phyloP scores from a whole-genome alignment of 2,888 invertebrate genomes.

The Caenorhabditis doughertyi region DNA sequence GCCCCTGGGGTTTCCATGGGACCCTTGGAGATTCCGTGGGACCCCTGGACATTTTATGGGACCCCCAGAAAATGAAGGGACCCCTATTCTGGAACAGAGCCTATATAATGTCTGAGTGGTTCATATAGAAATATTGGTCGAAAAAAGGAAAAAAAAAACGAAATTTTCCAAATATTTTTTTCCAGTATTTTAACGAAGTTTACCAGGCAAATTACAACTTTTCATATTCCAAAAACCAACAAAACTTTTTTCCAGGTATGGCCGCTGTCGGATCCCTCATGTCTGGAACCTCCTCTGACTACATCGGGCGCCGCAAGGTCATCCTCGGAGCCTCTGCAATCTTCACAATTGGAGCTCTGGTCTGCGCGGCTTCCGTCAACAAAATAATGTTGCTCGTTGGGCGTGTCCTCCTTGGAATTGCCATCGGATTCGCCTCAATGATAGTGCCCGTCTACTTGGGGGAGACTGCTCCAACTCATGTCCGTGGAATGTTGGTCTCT shows the following conservation, averaged over 20 bases:
- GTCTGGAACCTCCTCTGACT: slow-evolving; percentile 84
- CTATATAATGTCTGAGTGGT: too few species aligned
- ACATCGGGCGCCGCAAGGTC: slow-evolving; percentile 84
- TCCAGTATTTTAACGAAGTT: too few species aligned
- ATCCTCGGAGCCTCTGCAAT: slow-evolving; percentile 84
- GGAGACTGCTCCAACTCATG: slow-evolving; percentile 85
- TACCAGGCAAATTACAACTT: too few species aligned
- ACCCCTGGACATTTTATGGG: too few species aligned
- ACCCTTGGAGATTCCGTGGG: too few species aligned
- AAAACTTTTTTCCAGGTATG: slow-evolving; percentile 53
- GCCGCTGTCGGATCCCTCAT: slow-evolving; percentile 72
- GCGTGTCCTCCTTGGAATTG: slow-evolving; percentile 78
- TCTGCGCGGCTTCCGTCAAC: slow-evolving; percentile 81
- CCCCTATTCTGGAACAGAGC: too few species aligned
- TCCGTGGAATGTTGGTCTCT: slow-evolving; percentile 85
- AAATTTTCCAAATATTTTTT: too few species aligned
- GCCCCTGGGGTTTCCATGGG: too few species aligned
- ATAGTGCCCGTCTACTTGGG: slow-evolving; percentile 86
- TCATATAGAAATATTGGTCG: too few species aligned
- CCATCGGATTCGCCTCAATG: slow-evolving; percentile 83
- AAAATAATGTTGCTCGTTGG: slow-evolving; percentile 74
- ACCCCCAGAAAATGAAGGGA: too few species aligned
- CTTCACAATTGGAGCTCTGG: slow-evolving; percentile 83
- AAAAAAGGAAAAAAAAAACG: too few species aligned
- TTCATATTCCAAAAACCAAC: background rate